Evolutionary conservation across 1,140 invertebrate species (phyloP), one percentile per base, ranked within the genome.

Genomic region (Rhizoglyphus robini): DNA sequence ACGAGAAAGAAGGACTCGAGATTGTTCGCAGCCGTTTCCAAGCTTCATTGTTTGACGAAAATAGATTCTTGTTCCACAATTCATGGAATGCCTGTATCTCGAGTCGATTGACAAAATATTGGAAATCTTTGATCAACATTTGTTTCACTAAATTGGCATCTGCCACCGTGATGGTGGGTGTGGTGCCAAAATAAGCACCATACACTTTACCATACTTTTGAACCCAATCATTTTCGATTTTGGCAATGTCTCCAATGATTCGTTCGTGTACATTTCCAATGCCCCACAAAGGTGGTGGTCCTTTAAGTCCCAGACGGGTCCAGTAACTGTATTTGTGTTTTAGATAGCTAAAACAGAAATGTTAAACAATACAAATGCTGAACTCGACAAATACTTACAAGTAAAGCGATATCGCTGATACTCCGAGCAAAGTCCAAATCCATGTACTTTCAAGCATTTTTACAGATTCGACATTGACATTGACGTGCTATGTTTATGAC

Each of bases 321-420:
- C 41, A 46, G 41, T 46, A 46, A 23, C 41, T 46, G 41, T 46
- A 46, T 23, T 46, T 46, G 41, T 46, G 41, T 23, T 46, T 46
- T 23, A 46, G 41, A 23, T 46, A 46, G 23, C 41, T 46, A 23
- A 46, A 46, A 46, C 23, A 15, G 23, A 46, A 15, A 46, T 15
- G 41, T 46, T 46, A 46, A 46, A 23, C 15, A 46, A 23, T 23
- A 46, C 23, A 46, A 15, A 46, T 23, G 23, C 23, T 46, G 41
- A n/a, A n/a, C n/a, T n/a, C n/a, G n/a, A n/a, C n/a, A 46, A 46
- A 46, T 46, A 46, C 41, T 46, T 46, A 46, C 41, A 46, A 46
- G 41, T 46, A 46, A 23, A 46, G 41, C 41, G 15, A 46, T 46
- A 46, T n/a, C n/a, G n/a, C n/a, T n/a, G n/a, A n/a, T n/a, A n/a